Percentiles rank a stretch among this genome's conserved stretches.
Conservation (phyloP, 2,888 invertebrate genomes). For the Cheilosia soror region DNA sequence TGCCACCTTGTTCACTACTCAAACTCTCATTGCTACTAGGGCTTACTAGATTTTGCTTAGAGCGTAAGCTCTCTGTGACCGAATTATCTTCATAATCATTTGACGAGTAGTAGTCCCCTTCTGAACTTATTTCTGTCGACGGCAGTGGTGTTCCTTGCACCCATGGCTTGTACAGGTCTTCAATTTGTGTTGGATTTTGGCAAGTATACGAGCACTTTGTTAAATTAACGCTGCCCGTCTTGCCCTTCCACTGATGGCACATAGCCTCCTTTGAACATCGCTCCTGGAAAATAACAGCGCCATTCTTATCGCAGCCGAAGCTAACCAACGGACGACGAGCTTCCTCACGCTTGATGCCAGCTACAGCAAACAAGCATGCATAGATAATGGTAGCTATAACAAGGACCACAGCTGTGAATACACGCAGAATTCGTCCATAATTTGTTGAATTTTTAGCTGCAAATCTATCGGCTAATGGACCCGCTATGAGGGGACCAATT, state of each 20-base stretch:
- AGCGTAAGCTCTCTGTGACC: constrained; percentile 80
- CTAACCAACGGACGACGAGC: constrained; percentile 86
- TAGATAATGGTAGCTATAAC: constrained; percentile 89
- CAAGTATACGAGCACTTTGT: constrained; percentile 90
- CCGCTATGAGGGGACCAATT: constrained; percentile 90
- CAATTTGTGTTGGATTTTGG: constrained; percentile 83
- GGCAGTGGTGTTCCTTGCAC: constrained; percentile 79
- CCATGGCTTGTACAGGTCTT: constrained; percentile 82
- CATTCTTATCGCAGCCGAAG: constrained; percentile 89
- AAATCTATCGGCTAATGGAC: constrained; percentile 89
- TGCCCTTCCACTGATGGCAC: constrained; percentile 88
- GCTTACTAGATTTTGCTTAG: constrained; percentile 76
- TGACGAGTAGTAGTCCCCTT: constrained; percentile 83
- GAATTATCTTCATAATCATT: constrained; percentile 81
- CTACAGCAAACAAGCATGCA: constrained; percentile 87
- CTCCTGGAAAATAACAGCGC: constrained; percentile 90
- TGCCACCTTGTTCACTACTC: constrained; percentile 66
- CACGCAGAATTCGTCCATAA: constrained; percentile 87
- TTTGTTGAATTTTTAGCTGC: constrained; percentile 82
- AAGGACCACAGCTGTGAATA: constrained; percentile 88
- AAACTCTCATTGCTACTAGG: constrained; percentile 77
- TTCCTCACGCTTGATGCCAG: constrained; percentile 87
- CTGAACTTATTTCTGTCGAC: constrained; percentile 82
- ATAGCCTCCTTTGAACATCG: constrained; percentile 88
- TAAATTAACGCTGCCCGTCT: constrained; percentile 87